These are phyloP conservation scores for Thymallus thymallus DNA, from an alignment of 2,113 vertebrate species.

Conservation along the genomic window DNA sequence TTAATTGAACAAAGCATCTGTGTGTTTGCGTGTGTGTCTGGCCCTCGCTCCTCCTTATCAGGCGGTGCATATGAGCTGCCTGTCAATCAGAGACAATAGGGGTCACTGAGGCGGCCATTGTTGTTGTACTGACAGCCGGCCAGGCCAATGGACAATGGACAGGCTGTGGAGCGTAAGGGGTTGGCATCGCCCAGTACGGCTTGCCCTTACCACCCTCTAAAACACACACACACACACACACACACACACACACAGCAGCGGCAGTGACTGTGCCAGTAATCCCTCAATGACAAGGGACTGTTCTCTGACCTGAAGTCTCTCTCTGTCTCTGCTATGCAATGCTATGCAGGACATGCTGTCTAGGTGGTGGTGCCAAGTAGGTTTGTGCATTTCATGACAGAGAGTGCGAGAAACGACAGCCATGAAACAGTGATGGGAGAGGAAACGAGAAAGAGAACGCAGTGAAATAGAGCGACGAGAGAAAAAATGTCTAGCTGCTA, in stretches of 20 bases:
- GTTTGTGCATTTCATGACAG: neutral
- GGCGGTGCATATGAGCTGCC: slow-evolving; percentile 44
- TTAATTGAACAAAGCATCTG: neutral
- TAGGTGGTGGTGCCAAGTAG: neutral
- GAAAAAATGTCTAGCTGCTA: too few species aligned
- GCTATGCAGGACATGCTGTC: neutral
- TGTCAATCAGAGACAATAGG: slow-evolving; percentile 52
- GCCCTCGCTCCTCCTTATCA: slow-evolving; percentile 44
- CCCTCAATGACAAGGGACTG: slow-evolving; percentile 30
- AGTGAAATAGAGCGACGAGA: too few species aligned
- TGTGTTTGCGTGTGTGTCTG: slow-evolving; percentile 8
- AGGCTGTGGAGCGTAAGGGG: slow-evolving; percentile 43
- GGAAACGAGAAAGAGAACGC: slow-evolving; percentile 1
- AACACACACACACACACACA: slow-evolving; percentile 15
- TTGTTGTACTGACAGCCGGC: slow-evolving; percentile 55
- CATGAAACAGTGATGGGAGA: neutral
- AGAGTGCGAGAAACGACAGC: slow-evolving; percentile 2
- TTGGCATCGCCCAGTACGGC: slow-evolving; percentile 58
- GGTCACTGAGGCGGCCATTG: slow-evolving; percentile 66
- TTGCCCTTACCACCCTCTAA: neutral
- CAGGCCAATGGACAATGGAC: slow-evolving; percentile 53
- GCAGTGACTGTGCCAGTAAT: slow-evolving; percentile 18
- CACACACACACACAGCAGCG: neutral
- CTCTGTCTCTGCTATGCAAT: slow-evolving; percentile 8
- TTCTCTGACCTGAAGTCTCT: neutral